These are phyloP conservation scores for Phyto melanocephala DNA, from an alignment of 2,888 invertebrate species.

Conservation along the genomic window DNA sequence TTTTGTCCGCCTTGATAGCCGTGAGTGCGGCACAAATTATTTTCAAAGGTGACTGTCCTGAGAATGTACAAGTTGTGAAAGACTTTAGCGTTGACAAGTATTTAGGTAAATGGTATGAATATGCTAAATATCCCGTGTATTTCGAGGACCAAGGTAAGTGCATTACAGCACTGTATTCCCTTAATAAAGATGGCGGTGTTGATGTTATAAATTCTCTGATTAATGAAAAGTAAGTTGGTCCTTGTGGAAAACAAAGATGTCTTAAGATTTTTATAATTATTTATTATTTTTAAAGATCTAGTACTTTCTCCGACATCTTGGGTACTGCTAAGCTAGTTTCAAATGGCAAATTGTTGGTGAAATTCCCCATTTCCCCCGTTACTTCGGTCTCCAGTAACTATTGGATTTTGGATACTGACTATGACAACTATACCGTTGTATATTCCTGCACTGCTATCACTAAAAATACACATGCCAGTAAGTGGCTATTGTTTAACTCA, in stretches of 20 bases:
- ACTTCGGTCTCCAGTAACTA: conserved; percentile 72
- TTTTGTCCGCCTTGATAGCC: background rate
- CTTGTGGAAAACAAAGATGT: background rate
- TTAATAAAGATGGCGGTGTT: conserved; percentile 78
- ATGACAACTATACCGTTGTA: conserved; percentile 81
- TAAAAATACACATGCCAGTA: conserved; percentile 55
- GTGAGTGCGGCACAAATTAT: conserved; percentile 46
- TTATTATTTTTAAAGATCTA: conserved; percentile 36
- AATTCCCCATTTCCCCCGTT: conserved; percentile 58
- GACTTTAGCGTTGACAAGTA: conserved; percentile 77
- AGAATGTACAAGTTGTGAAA: conserved; percentile 41
- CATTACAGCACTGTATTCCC: conserved; percentile 83
- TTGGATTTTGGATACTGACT: conserved; percentile 82
- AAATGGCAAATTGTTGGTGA: conserved; percentile 63
- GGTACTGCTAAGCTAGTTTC: conserved; percentile 61
- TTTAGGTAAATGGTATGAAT: conserved; percentile 87
- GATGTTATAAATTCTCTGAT: conserved; percentile 78
- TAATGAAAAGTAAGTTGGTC: conserved; percentile 46
- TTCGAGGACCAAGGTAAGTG: conserved; percentile 86
- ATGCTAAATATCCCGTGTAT: conserved; percentile 84
- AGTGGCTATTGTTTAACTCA: too few species aligned
- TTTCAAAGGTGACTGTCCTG: conserved; percentile 46
- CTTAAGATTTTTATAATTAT: background rate
- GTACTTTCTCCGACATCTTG: conserved; percentile 34
- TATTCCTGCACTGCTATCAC: conserved; percentile 79